phyloP scores from a whole-genome alignment of 1,140 invertebrate species.

The Macrobrachium rosenbergii region DNA sequence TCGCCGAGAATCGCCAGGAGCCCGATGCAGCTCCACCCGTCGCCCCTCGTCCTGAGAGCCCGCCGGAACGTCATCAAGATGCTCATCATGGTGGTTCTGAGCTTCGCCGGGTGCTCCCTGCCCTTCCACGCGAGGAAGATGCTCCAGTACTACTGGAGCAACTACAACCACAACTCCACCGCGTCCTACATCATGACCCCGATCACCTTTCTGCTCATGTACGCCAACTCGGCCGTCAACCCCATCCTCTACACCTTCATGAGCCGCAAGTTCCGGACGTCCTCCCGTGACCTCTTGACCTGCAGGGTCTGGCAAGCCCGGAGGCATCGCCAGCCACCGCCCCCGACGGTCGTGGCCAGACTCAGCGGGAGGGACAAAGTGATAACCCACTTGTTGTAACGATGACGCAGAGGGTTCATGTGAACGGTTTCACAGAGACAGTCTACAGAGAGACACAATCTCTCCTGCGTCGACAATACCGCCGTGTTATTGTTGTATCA shows the following conservation, averaged over 20 bases:
- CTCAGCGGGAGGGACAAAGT: constrained; percentile 45
- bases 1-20: constrained; percentile 27
- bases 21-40: constrained; percentile 54
- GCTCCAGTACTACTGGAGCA: constrained; percentile 68
- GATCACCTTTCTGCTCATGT: constrained; percentile 85
- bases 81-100: constrained; percentile 70
- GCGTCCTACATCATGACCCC: constrained; percentile 84
- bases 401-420: not conserved
- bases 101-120: constrained; percentile 71
- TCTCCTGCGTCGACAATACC: not conserved
- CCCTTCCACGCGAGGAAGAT: constrained; percentile 72
- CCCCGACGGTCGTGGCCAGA: constrained; percentile 44
- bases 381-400: constrained; percentile 36
- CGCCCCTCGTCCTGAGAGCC: constrained; percentile 67
- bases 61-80: constrained; percentile 71
- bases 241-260: constrained; percentile 87
- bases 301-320: constrained; percentile 57
- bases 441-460: too few relatives aligned
- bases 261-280: constrained; percentile 75
- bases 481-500: too few relatives aligned
- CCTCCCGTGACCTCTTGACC: constrained; percentile 52
- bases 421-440: not conserved
- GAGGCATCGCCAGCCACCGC: not conserved
- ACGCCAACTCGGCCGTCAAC: constrained; percentile 88
- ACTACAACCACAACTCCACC: constrained; percentile 77